Base-by-base conservation (phyloP, 2,888 invertebrate genomes). In the Drosophila recens region DNA sequence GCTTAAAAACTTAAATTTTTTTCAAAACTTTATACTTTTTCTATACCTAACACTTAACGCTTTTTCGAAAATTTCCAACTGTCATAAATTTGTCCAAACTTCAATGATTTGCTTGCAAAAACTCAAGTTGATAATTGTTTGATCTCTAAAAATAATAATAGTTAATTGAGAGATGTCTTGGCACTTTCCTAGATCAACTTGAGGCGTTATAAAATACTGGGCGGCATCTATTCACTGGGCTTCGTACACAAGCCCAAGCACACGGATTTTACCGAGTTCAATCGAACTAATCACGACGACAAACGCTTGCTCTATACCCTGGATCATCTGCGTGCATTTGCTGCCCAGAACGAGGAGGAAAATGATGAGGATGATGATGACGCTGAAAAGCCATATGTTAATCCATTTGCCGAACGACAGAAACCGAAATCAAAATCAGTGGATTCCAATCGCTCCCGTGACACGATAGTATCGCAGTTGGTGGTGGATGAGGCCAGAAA, bases 221-320 rank as follows among this genome's bases (percentile, higher is more conserved):
- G 92, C 3, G 92, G 92, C 0, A 69, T 92, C 0, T 90, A 89
- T 64, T 85, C 91, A 10, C 13, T 91, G 3, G 49, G 82, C 27
- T 85, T 86, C 65, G 80, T 92, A 4, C 58, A 72, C 0, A 91
- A 90, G 27, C 90, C 92, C 0, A 64, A 57, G 3, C 82, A 87
- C 45, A 68, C 65, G 1, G 77, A 79, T 15, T 86, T 82, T 17
- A 64, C 84, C 17, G 77, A 71, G 13, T 75, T 90, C 0, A 92
- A 90, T 30, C 81, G 90, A 52, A 89, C 90, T 0, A 66, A 88
- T 71, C 90, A 91, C 52, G 72, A 81, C 3, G 71, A 86, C 15
- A 63, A 81, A 4, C 78, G 81, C 0, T 23, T 78, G 0, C 51
- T 90, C 0, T 27, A 67, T 10, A 46, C 66, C 0, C 17, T 72